Evolutionary conservation across 2,797 vertebrate species (phyloP), one percentile per base, ranked within the genome.

Genomic region (Melanotaenia parkinsoni): DNA sequence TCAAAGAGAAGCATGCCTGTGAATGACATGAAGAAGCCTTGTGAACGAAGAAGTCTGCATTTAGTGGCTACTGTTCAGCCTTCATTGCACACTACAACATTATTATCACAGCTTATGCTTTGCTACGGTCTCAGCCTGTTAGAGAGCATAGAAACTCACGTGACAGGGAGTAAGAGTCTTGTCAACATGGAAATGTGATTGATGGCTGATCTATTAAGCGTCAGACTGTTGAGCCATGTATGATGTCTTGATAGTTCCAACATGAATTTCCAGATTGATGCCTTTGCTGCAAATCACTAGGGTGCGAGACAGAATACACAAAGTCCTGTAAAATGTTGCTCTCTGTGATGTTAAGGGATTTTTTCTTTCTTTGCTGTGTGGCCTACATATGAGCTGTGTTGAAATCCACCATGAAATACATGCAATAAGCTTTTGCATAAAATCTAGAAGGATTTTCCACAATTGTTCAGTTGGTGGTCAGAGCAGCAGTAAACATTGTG

Each of bases 391-490:
- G 68, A 81, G 82, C 67, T 28, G 28, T 8, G 51, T 72, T 4
- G 0, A 75, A 83, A 86, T 67, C 81, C 81, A 67, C 76, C 69
- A 22, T 77, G 71, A 68, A 67, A 70, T 78, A 67, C 4, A 60
- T 76, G 65, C 74, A 81, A 82, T 88, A 86, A 89, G 73, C 75
- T 68, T 22, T 43, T 69, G 76, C 81, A 80, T 87, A 77, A 74
- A 84, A 58, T 79, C 72, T 5, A 18, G 54, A 32, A 70, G 80
- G 77, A 77, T 85, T 84, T 79, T 66, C 51, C 50, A 43, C 62
- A 43, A 82, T 91, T 92, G 87, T 92, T 83, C 51, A 32, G 77
- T 73, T 70, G 87, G 83, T 90, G 92, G 91, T 90, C 87, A 83
- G 77, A 80, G 82, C 83, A 69, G 84, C 63, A 63, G 86, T 88